These are phyloP conservation scores for Pygmarrhopalites habei DNA, from an alignment of 1,140 invertebrate genomes.

Conservation along the genomic window DNA sequence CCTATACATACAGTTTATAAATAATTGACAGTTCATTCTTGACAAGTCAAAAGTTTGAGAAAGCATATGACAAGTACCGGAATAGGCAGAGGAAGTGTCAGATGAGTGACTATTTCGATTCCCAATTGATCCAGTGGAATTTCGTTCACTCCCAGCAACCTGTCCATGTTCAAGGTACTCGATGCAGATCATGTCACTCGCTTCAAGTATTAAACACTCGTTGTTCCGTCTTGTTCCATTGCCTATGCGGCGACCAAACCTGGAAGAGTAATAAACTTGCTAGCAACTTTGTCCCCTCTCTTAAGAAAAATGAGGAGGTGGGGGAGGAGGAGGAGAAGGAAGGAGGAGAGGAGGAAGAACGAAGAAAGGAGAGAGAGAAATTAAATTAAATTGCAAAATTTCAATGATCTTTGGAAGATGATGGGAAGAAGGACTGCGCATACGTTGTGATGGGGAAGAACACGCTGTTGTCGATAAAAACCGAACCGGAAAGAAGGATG, in stretches of 20 bases:
- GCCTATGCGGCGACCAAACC: conserved; percentile 73
- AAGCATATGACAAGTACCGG: conserved; percentile 9
- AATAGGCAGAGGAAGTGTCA: conserved; percentile 27
- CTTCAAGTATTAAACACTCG: conserved; percentile 76
- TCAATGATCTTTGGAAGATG: too few relatives aligned
- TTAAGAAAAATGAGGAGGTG: conserved; percentile 41
- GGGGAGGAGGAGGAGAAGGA: conserved; percentile 23
- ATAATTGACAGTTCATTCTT: too few relatives aligned
- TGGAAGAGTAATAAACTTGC: too few relatives aligned
- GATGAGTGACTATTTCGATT: conserved; percentile 14
- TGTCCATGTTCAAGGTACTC: conserved; percentile 40
- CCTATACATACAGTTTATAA: background rate
- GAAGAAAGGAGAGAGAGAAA: conserved; percentile 21
- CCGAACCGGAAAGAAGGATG: conserved; percentile 72
- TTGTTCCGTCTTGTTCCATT: conserved; percentile 61
- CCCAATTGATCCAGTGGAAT: too few relatives aligned
- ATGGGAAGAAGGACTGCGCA: too few relatives aligned
- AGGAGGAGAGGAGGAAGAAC: conserved; percentile 11
- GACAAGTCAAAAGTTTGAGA: background rate
- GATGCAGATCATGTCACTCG: conserved; percentile 83
- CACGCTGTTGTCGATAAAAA: conserved; percentile 85
- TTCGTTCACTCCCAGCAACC: too few relatives aligned
- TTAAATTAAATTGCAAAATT: too few relatives aligned
- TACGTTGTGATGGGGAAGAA: conserved; percentile 75
- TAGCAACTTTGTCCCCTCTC: too few relatives aligned